Percentiles rank a stretch among this genome's conserved stretches.
Evolutionary conservation across 2,797 vertebrate species (phyloP).

Genomic region (Cygnus olor): DNA sequence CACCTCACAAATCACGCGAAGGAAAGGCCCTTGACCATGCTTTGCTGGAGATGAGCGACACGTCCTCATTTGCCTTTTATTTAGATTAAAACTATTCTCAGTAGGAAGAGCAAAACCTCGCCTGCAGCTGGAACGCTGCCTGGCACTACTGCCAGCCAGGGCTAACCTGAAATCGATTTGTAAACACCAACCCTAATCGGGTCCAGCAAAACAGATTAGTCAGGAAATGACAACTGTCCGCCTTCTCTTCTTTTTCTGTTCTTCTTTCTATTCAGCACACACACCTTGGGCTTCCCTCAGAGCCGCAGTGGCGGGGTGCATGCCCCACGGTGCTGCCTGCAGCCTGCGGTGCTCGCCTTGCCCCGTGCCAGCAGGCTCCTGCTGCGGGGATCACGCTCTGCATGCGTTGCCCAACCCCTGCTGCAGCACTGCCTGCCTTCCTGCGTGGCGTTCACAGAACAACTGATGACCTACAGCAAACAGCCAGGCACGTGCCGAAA

Average conservation of each 20-base stretch:
- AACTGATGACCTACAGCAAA: not conserved
- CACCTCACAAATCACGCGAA: conserved; percentile 39
- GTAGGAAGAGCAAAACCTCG: not conserved
- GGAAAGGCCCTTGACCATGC: conserved; percentile 14
- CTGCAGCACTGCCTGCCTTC: not conserved
- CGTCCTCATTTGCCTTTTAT: conserved; percentile 52
- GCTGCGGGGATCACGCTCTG: not conserved
- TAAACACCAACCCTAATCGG: not conserved
- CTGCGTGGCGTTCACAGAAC: not conserved
- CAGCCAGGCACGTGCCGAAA: not conserved
- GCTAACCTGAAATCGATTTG: conserved; percentile 35
- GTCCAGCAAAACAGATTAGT: conserved; percentile 44
- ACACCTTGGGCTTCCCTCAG: not conserved
- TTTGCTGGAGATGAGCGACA: conserved; percentile 28
- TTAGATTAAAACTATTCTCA: conserved; percentile 33
- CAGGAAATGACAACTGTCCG: not conserved
- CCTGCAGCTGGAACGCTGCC: conserved; percentile 32
- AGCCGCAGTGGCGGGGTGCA: not conserved
- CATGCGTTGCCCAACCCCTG: not conserved
- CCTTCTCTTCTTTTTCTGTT: not conserved
- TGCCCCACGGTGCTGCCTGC: rapidly evolving
- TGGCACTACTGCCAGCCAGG: not conserved
- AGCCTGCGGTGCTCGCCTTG: not conserved
- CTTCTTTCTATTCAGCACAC: not conserved
- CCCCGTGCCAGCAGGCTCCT: not conserved